Evolutionary conservation across 2,113 vertebrate genomes (phyloP).

Genomic region (Epinephelus moara): DNA sequence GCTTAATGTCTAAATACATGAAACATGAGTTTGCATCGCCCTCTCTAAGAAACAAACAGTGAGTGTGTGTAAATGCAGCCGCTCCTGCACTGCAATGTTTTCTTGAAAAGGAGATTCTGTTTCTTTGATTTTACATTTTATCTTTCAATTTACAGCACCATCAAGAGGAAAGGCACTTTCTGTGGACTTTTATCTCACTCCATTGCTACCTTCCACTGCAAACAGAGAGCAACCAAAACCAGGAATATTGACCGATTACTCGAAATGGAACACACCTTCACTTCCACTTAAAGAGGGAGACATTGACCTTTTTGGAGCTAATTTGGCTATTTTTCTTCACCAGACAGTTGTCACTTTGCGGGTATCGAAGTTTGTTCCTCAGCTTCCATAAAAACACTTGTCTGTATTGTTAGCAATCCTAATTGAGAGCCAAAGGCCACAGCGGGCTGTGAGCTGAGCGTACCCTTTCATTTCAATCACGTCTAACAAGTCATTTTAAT

Average conservation of each 20-base stretch:
- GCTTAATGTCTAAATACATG: conserved; percentile 68
- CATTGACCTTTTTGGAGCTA: conserved; percentile 2
- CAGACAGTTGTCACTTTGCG: neutral
- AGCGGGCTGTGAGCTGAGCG: conserved; percentile 15
- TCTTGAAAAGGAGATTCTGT: conserved; percentile 85
- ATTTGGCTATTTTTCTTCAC: conserved; percentile 43
- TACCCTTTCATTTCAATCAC: conserved; percentile 34
- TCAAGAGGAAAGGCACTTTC: conserved; percentile 99
- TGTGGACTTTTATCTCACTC: conserved; percentile 85
- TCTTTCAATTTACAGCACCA: conserved; percentile 89
- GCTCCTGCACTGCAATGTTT: conserved; percentile 79
- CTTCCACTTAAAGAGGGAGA: conserved; percentile 11
- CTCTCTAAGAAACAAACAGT: conserved; percentile 50
- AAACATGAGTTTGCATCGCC: conserved; percentile 54
- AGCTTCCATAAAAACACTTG: conserved; percentile 15
- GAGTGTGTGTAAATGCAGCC: conserved; percentile 61
- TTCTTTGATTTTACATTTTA: conserved; percentile 73
- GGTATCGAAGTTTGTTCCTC: conserved; percentile 5
- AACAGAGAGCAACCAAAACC: conserved; percentile 53
- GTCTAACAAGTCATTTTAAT: conserved; percentile 28
- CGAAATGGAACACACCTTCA: conserved; percentile 32
- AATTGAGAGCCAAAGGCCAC: conserved; percentile 18
- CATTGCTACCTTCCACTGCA: conserved; percentile 61
- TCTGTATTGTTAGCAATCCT: neutral
- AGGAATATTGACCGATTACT: conserved; percentile 32